Base-by-base conservation (phyloP, 2,113 vertebrate genomes). In the Anarhynchus alexandrinus region DNA sequence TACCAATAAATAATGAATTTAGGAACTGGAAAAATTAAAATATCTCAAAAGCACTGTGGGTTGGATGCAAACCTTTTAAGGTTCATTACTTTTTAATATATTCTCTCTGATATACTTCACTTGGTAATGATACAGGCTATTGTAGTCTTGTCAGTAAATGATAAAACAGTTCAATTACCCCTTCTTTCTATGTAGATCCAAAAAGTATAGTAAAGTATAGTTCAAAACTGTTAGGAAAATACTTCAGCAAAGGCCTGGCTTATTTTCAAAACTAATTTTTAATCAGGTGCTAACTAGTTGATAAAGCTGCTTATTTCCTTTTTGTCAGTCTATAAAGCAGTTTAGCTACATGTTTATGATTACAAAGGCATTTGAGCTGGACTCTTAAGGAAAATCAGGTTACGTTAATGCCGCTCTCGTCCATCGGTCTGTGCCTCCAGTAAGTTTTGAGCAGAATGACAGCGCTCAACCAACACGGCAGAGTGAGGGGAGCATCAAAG, bases 61-160 rank as follows among this genome's bases (percentile, higher is more conserved):
- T 93, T 97, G 92, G 95, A 96, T 95, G 88, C 89, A 93, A 97
- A 94, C 92, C 15, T 95, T 97, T 90, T 96, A 96, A 96, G 82
- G 86, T 95, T 97, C 94, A 96, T 97, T 97, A 82, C 65, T 18
- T 98, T 96, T 97, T 96, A 96, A 89, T 97, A 83, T 95, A 93
- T 97, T 97, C 82, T 95, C 57, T 96, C 88, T 94, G 70, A 87
- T 95, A 93, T 90, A 96, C 82, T 96, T 98, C 87, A 95, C 54
- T 96, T 87, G 59, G 57, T 97, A 97, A 94, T 78, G 47, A 88
- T 88, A 42, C 73, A 88, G 86, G 27, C 61, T 78, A 83, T 81
- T 87, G 81, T 82, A 95, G 88, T 78, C 80, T 92, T 97, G 93
- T 97, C 95, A 96, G 65, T 88, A 94, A 91, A 96, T 96, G 94